Evolutionary conservation across 1,140 invertebrate species (phyloP), one percentile per base, ranked within the genome.

Genomic region (Carcinoscorpius rotundicauda): DNA sequence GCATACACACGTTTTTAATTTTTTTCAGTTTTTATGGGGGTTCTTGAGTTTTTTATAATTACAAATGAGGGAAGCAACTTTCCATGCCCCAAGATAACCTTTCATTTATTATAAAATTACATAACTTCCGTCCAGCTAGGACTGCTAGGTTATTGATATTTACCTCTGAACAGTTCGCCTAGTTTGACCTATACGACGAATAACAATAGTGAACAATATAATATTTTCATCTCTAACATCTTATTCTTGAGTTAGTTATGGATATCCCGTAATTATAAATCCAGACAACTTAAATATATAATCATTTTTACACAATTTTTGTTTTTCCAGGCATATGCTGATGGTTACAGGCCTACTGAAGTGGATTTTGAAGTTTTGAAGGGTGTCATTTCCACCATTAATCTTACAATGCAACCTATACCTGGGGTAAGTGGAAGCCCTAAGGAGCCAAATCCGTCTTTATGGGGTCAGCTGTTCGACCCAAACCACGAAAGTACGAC

Each of bases 281-380:
- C 10, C 48, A 59, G 48, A 10, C 58, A 11, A 48, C 8, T 59
- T 29, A 8, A 8, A 0, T 59, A 11, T 59, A 11, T 59, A 11
- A 59, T 59, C 49, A 8, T 59, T 8, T 11, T 59, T 59, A 11
- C 3, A 59, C 10, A 49, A 5, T 58, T 60, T 61, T 58, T 8
- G 10, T 61, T 58, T n/a, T 10, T 62, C 29, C 69, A 91, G 89
- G 86, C 90, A 51, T 87, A 87, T 73, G 88, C 87, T 49, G 89
- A 91, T 70, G 88, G 89, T 50, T 93, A 85, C 73, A 78, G 86
- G 56, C 88, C 89, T 0, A 81, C 84, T 67, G 89, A 93, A 75
- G 79, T 90, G 51, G 88, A 92, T 73, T 91, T 94, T 75, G 85
- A 87, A 75, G 88, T 93, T 4, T 84, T 87, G n/a, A 87, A 91